Percentiles rank a stretch among this genome's conserved stretches.
These are phyloP conservation scores for Isurus oxyrinchus DNA, from an alignment of 2,113 vertebrate genomes.

Conservation along the genomic window DNA sequence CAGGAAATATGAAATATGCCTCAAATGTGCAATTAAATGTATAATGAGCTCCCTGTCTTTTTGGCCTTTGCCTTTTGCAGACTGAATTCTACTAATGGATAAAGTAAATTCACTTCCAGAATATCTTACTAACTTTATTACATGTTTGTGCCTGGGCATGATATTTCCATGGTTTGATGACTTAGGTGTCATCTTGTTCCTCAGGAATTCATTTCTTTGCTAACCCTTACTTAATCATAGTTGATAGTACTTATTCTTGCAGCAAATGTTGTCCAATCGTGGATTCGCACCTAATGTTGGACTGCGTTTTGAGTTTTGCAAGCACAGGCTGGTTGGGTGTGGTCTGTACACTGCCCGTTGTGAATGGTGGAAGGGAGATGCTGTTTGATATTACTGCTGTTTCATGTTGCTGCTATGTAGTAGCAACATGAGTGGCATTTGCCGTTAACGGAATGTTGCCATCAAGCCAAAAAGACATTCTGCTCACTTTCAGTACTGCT, in stretches of 20 bases:
- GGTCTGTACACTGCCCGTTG: too few relatives aligned
- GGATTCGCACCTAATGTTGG: too few relatives aligned
- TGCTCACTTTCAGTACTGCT: too few relatives aligned
- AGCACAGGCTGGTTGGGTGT: too few relatives aligned
- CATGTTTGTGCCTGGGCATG: neutral
- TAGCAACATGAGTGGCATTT: too few relatives aligned
- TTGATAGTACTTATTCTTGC: neutral
- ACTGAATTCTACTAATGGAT: neutral
- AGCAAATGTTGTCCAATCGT: too few relatives aligned
- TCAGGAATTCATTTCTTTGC: neutral
- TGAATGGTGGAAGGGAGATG: too few relatives aligned
- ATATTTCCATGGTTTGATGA: neutral
- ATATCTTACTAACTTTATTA: neutral
- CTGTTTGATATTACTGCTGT: too few relatives aligned
- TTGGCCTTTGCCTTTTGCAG: neutral
- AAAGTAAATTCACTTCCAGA: neutral
- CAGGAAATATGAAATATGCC: neutral
- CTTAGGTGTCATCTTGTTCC: neutral
- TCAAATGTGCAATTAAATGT: neutral
- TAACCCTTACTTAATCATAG: neutral
- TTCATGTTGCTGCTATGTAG: too few relatives aligned
- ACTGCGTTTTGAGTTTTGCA: too few relatives aligned
- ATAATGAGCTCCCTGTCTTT: neutral
- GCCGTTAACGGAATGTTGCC: too few relatives aligned
- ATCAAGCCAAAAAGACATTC: too few relatives aligned